These are phyloP conservation scores for Porites divaricata DNA, from an alignment of 92 coral and sea anemone species.

Conservation along the genomic window DNA sequence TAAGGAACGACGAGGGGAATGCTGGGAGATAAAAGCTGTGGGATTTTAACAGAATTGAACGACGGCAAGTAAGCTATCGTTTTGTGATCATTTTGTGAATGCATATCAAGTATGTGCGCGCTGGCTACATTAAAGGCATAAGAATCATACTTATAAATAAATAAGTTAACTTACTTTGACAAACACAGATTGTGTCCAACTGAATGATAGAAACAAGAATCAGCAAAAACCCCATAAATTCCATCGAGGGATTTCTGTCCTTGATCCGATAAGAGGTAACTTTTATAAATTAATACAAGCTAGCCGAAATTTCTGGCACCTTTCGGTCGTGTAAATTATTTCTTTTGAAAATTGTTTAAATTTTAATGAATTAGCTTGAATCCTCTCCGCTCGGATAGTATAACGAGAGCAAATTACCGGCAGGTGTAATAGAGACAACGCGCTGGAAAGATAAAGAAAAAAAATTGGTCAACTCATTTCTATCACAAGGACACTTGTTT, in stretches of 20 bases:
- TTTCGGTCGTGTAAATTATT: not conserved
- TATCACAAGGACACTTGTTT: no score
- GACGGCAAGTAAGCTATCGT: no score
- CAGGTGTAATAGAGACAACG: not conserved
- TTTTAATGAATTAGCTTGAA: constrained; percentile 19
- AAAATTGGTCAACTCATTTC: no score
- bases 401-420: not conserved
- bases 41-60: no score
- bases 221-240: not conserved
- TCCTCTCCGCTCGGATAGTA: not conserved
- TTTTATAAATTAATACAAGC: not conserved
- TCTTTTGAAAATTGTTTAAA: not conserved
- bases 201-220: not conserved
- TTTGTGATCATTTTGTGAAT: not conserved
- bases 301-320: not conserved
- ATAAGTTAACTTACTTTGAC: not conserved
- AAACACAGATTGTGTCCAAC: not conserved
- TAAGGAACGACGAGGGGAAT: no score
- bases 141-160: no score
- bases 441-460: not conserved
- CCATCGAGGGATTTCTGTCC: not conserved
- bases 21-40: no score
- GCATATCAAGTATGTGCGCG: not conserved
- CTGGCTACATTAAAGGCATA: not conserved
- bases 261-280: not conserved